Conservation (phyloP, 1,140 invertebrate genomes). For the Semibalanus balanoides region DNA sequence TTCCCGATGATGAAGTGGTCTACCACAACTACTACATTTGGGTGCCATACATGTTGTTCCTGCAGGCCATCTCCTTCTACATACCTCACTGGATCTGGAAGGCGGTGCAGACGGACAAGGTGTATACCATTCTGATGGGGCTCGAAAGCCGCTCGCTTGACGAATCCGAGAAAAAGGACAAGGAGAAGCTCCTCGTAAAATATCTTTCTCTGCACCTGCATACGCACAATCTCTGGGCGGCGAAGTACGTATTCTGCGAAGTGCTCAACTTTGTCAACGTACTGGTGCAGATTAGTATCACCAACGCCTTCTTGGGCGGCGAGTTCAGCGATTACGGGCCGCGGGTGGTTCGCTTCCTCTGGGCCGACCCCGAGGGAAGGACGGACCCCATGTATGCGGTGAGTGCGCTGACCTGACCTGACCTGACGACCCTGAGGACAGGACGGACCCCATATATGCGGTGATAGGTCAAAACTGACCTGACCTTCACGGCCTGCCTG, state of each 20-base stretch:
- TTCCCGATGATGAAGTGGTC: no score
- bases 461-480: no score
- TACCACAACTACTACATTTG: constrained; percentile 32
- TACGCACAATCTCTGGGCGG: constrained; percentile 16
- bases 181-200: constrained; percentile 3
- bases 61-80: constrained; percentile 26
- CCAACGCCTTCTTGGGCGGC: constrained; percentile 26
- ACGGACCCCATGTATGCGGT: constrained; percentile 17
- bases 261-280: constrained; percentile 30
- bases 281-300: constrained; percentile 27
- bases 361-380: constrained; percentile 17
- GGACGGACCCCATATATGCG: no score
- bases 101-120: constrained; percentile 25
- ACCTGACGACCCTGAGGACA: no score
- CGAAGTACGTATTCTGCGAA: constrained; percentile 26
- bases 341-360: constrained; percentile 25
- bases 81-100: constrained; percentile 60
- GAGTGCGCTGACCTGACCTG: no score
- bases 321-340: constrained; percentile 27
- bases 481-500: no score
- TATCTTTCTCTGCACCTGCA: constrained; percentile 18
- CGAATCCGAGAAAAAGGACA: constrained; percentile 8
- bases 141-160: constrained; percentile 16
- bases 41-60: constrained; percentile 43
- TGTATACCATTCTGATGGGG: constrained; percentile 23